These are phyloP conservation scores for Vulpes vulpes DNA, from an alignment of 2,113 vertebrate species.

Conservation along the genomic window DNA sequence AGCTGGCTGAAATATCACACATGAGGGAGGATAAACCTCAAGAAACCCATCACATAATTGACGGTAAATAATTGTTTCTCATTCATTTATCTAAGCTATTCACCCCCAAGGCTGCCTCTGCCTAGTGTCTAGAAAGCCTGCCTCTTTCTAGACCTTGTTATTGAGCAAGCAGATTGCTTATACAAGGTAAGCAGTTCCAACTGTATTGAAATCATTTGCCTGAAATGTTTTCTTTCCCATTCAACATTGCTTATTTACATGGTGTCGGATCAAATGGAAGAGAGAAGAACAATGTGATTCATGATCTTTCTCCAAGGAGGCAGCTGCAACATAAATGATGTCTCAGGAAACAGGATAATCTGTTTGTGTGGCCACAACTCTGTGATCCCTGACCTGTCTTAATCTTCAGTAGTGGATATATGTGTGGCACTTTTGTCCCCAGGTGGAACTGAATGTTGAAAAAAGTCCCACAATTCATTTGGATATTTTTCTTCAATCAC, in stretches of 20 bases:
- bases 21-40: not conserved
- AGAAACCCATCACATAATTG: not conserved
- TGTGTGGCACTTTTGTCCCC: conserved; percentile 28
- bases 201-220: not conserved
- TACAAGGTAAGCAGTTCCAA: not conserved
- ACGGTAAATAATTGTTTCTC: not conserved
- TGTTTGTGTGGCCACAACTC: conserved; percentile 74
- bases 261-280: conserved; percentile 68
- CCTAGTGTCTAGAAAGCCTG: not conserved
- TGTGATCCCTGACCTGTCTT: conserved; percentile 80
- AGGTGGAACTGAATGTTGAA: conserved; percentile 58
- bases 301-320: conserved; percentile 26
- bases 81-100: not conserved
- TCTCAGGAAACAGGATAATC: conserved; percentile 78
- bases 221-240: conserved; percentile 57
- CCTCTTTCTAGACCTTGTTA: not conserved
- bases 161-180: not conserved
- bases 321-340: conserved; percentile 68
- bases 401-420: conserved; percentile 53
- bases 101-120: not conserved
- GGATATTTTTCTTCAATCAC: not conserved
- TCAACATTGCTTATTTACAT: conserved; percentile 68
- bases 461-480: not conserved
- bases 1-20: not conserved
- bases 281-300: conserved; percentile 60